These are phyloP conservation scores for Hirtodrosophila confusa DNA, from an alignment of 2,888 invertebrate genomes.

Conservation along the genomic window DNA sequence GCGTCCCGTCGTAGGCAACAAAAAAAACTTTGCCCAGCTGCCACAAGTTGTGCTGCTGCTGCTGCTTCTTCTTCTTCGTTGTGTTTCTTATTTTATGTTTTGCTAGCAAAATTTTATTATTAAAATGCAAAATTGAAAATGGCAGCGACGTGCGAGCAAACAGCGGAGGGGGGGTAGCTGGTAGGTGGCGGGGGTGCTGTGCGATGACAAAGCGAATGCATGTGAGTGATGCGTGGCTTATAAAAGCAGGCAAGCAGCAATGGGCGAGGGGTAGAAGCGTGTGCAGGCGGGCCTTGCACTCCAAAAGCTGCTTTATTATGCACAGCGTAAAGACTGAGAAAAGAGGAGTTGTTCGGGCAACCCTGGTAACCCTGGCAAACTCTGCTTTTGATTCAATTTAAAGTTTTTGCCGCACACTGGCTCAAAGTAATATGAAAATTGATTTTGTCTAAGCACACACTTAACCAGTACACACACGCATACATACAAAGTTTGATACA, in stretches of 20 bases:
- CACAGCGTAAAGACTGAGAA: conserved; percentile 5
- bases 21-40: conserved; percentile 69
- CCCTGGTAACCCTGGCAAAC: conserved; percentile 36
- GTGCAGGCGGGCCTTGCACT: background rate
- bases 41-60: conserved; percentile 38
- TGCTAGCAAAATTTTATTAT: conserved; percentile 76
- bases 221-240: conserved; percentile 70
- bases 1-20: conserved; percentile 27
- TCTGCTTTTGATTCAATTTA: conserved; percentile 67
- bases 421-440: conserved; percentile 51
- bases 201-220: conserved; percentile 45
- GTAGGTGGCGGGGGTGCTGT: conserved; percentile 3
- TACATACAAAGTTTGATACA: conserved; percentile 7
- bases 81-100: conserved; percentile 45
- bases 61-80: conserved; percentile 5
- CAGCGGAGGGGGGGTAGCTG: conserved; percentile 1
- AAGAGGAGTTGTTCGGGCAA: conserved; percentile 16
- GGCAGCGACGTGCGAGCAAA: conserved; percentile 63
- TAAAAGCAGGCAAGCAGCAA: background rate
- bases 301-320: conserved; percentile 45
- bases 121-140: conserved; percentile 80
- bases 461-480: background rate
- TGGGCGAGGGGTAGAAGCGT: conserved; percentile 15
- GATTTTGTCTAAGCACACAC: conserved; percentile 48
- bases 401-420: conserved; percentile 35